phyloP scores from a whole-genome alignment of 2,797 vertebrate genomes.

The Cyclopterus lumpus region DNA sequence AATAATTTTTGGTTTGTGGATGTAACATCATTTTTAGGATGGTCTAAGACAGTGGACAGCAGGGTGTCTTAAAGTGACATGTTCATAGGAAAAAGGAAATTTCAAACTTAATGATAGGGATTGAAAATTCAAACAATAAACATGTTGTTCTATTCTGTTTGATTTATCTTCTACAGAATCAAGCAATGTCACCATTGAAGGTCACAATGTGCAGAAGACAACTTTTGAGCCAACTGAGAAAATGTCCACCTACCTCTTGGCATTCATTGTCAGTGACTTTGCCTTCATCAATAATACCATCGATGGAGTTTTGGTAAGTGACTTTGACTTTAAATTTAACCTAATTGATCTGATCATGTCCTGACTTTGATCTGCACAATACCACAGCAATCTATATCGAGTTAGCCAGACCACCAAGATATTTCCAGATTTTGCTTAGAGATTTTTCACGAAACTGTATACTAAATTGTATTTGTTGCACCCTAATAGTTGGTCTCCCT shows the following conservation, averaged over 20 bases:
- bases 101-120: background rate
- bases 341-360: background rate
- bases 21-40: too few relatives aligned
- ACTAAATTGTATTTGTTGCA: background rate
- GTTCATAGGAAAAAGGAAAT: background rate
- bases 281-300: accelerated
- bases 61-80: background rate
- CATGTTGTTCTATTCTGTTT: background rate
- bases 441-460: background rate
- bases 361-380: background rate
- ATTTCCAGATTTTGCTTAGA: background rate
- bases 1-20: too few relatives aligned
- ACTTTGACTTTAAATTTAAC: background rate
- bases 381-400: background rate
- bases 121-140: background rate
- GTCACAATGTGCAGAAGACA: background rate
- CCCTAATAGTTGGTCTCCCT: background rate
- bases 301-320: conserved; percentile 65
- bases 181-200: accelerated
- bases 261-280: conserved; percentile 92
- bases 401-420: background rate
- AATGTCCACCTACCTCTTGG: conserved; percentile 97
- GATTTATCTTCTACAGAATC: conserved; percentile 62
- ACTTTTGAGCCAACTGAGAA: conserved; percentile 81
- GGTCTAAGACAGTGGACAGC: too few relatives aligned